Evolutionary conservation across 64 coral and sea anemone genomes (phyloP).

Genomic region (Montipora sp.): DNA sequence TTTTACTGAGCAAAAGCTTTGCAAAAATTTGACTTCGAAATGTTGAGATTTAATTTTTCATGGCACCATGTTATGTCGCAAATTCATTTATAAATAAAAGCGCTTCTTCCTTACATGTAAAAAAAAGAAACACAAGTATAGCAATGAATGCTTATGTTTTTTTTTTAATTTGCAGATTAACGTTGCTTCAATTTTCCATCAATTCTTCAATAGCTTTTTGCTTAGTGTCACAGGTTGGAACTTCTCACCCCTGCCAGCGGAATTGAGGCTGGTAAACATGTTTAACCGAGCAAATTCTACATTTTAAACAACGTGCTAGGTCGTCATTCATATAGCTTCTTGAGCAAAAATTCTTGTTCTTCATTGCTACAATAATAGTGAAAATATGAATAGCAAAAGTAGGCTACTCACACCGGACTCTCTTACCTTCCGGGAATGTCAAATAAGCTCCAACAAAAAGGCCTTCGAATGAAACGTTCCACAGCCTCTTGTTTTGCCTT

Average conservation of each 20-base stretch:
- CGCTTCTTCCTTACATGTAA: background rate
- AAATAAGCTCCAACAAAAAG: background rate
- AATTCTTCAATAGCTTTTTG: background rate
- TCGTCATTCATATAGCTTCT: background rate
- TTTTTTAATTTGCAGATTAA: background rate
- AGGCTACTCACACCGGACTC: background rate
- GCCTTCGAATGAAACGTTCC: background rate
- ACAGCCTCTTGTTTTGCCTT: background rate
- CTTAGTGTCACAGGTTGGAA: background rate
- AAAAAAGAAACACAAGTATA: background rate
- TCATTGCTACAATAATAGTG: background rate
- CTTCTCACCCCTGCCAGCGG: background rate
- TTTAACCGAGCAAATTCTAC: constrained; percentile 10
- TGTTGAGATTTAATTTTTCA: background rate
- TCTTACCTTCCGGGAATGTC: background rate
- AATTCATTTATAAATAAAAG: background rate
- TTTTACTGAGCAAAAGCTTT: background rate
- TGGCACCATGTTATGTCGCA: background rate
- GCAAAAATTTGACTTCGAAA: background rate
- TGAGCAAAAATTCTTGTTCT: background rate
- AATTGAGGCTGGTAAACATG: background rate
- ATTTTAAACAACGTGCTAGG: background rate
- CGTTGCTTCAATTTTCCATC: background rate
- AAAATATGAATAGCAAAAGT: background rate
- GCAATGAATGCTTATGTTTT: background rate